Percentiles rank a stretch among this genome's conserved stretches.
These are phyloP conservation scores for Lagopus muta DNA, from an alignment of 2,113 vertebrate genomes.

Conservation along the genomic window DNA sequence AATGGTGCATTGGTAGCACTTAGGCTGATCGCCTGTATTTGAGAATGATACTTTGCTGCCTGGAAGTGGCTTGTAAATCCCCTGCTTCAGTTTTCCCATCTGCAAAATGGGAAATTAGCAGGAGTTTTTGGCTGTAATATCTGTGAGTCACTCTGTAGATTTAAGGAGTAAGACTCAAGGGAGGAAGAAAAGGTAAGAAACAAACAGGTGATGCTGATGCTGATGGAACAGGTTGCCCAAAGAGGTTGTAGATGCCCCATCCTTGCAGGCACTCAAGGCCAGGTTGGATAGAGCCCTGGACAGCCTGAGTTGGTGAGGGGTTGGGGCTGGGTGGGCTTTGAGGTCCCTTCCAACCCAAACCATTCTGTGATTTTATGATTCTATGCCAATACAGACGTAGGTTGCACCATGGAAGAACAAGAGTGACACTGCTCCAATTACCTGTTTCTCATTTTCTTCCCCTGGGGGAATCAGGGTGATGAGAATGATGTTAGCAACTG, in stretches of 20 bases:
- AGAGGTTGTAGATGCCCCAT: too few species aligned
- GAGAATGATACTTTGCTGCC: background rate
- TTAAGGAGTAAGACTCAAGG: background rate
- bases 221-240: background rate
- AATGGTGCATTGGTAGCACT: background rate
- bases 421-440: background rate
- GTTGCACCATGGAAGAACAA: background rate
- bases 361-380: too few species aligned
- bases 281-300: too few species aligned
- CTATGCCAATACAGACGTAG: accelerated
- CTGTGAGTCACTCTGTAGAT: background rate
- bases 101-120: background rate
- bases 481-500: background rate
- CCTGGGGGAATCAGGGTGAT: background rate
- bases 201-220: accelerated
- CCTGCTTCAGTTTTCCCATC: background rate
- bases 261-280: too few species aligned
- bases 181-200: background rate
- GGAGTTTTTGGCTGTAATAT: background rate
- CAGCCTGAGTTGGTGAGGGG: too few species aligned
- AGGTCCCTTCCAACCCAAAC: too few species aligned
- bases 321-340: too few species aligned
- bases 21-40: background rate
- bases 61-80: background rate
- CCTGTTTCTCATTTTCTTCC: background rate